Conservation (phyloP, 2,797 vertebrate species). For the Macropus fuliginosus region DNA sequence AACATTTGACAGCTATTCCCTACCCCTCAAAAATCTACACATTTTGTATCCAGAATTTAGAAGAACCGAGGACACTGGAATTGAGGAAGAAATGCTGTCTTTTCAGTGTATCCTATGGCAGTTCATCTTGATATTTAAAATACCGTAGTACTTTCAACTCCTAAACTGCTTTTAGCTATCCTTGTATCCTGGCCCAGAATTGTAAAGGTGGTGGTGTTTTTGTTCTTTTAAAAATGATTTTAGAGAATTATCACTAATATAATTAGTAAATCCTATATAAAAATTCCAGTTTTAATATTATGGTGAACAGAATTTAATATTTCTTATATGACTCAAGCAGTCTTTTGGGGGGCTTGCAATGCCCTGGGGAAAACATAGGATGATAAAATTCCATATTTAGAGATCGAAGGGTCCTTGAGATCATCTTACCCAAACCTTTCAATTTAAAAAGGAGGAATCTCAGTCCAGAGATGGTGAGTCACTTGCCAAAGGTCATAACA, state of each 20-base stretch:
- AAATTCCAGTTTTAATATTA: neutral
- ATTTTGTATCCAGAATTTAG: neutral
- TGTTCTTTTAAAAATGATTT: neutral
- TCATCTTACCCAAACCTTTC: neutral
- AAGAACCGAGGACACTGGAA: neutral
- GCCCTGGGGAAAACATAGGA: neutral
- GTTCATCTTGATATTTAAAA: neutral
- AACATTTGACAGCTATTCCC: neutral
- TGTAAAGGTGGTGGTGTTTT: neutral
- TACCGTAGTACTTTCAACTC: neutral
- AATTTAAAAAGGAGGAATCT: neutral
- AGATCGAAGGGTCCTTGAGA: neutral
- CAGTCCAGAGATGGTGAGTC: neutral
- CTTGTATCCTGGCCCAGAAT: neutral
- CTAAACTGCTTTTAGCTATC: neutral
- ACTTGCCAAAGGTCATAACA: neutral
- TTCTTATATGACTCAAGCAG: neutral
- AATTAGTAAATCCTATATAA: neutral
- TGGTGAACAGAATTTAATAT: neutral
- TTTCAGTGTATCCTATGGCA: neutral
- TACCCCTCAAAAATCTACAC: neutral
- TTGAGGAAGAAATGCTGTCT: neutral
- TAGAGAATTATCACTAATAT: neutral
- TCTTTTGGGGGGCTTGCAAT: neutral
- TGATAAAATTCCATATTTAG: neutral